Evolutionary conservation across 2,113 vertebrate species (phyloP), one percentile per base, ranked within the genome.

Genomic region (Sinocyclocheilus anshuiensis): DNA sequence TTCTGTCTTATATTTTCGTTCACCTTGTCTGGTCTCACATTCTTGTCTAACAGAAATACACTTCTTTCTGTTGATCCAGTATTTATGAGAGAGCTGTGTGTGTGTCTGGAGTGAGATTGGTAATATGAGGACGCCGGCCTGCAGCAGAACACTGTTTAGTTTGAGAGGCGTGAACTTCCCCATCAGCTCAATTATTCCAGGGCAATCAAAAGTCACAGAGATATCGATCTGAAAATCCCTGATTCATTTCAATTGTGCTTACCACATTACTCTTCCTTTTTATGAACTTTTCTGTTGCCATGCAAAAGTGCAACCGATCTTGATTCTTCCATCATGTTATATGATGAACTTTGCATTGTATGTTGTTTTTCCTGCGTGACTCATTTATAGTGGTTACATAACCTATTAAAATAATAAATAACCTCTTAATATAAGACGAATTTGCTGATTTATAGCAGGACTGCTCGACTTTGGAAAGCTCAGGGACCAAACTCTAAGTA

Each of bases 1-100:
- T 26, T 42, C n/a, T 10, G 3, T 63, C 39, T 81, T 65, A 33
- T 59, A 26, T 65, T 45, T 48, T 48, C 1, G 4, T 48, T 42
- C 59, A 48, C n/a, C 59, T 81, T 65, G 36, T 65, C 78, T 81
- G 78, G 57, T n/a, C 78, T 79, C 36, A 81, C 57, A 65, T 81
- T 81, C 57, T 45, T 65, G 78, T 10, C 8, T 65, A 81, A 81
- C 78, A 45, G 57, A 81, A 63, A 45, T 65, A 80, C 6, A 45
- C 36, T 63, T 42, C 33, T 82, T 33, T 82, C 63, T 53, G 79
- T 81, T 45, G 36, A 81, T 81, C 15, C 78, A 81, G 9, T 81
- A 65, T 81, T 81, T 26, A 65, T 45, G 36, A 48, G 22, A 57
- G 45, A 82, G 11, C 22, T 18, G 61, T 81, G 61, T 81, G 74